A percentile compares a stretch with the other conserved stretches of the same genome.
Conservation (phyloP, 2,888 invertebrate species). For the Micoletzkya japonica region DNA sequence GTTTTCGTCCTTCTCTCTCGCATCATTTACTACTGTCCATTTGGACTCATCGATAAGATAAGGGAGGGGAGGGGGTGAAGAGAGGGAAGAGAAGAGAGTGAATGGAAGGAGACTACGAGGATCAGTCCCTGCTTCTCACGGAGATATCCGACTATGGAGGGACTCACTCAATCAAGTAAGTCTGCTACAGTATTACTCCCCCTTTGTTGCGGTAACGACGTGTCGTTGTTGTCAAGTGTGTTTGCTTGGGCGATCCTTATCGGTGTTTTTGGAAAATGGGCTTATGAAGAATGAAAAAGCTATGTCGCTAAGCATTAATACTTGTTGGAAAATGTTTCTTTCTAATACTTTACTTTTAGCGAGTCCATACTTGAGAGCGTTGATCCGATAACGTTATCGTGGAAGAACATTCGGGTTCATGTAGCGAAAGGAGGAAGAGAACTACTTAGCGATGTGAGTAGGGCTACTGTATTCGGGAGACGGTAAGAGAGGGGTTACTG, state of each 20-base stretch:
- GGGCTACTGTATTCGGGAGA: background rate
- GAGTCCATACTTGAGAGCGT: constrained; percentile 46
- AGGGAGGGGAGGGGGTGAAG: background rate
- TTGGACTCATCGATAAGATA: constrained; percentile 29
- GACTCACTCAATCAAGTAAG: constrained; percentile 26
- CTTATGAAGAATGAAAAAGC: background rate
- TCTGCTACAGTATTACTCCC: background rate
- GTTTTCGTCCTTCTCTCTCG: background rate
- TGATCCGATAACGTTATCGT: constrained; percentile 49
- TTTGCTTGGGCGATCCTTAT: background rate
- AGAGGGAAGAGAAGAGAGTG: background rate
- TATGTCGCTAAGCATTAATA: too few relatives aligned
- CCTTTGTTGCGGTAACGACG: background rate
- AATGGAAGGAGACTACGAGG: constrained; percentile 22
- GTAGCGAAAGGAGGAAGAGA: constrained; percentile 37
- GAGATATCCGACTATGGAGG: constrained; percentile 29
- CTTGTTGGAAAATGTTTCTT: too few relatives aligned
- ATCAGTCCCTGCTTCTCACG: constrained; percentile 23
- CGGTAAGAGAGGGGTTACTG: background rate
- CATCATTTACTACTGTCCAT: too few relatives aligned
- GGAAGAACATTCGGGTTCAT: constrained; percentile 50
- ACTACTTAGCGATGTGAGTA: constrained; percentile 50
- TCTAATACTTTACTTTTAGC: background rate
- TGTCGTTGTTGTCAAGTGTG: background rate
- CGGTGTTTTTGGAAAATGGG: background rate